Evolutionary conservation across 2,888 invertebrate species (phyloP).

Genomic region (Pilophorus perplexus): DNA sequence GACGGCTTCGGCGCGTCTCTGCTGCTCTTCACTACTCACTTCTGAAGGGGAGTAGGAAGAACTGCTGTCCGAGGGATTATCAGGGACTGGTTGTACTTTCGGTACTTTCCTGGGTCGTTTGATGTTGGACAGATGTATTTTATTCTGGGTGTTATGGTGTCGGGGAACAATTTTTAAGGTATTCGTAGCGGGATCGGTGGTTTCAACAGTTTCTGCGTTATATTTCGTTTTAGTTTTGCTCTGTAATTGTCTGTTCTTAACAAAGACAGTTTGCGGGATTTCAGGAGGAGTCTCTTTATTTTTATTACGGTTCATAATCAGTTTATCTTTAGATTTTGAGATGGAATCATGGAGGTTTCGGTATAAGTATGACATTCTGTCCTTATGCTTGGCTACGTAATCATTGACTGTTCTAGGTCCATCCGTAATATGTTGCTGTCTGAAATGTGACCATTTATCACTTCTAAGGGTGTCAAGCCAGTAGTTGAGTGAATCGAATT

Average conservation of each 20-base stretch:
- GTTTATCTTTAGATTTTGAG: neutral
- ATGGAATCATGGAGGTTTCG: neutral
- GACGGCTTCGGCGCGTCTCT: too few relatives aligned
- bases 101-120: too few relatives aligned
- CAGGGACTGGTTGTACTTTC: too few relatives aligned
- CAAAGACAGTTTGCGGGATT: conserved; percentile 1
- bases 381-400: conserved; percentile 14
- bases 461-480: conserved; percentile 8
- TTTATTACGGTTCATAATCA: neutral
- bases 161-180: neutral
- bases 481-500: conserved; percentile 22
- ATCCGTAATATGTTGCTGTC: neutral
- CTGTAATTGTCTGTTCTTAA: conserved; percentile 1
- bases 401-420: neutral
- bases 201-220: conserved; percentile 5
- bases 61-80: too few relatives aligned
- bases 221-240: conserved; percentile 16
- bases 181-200: neutral
- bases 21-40: too few relatives aligned
- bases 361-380: neutral
- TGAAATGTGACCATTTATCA: conserved; percentile 5
- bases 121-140: too few relatives aligned
- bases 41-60: too few relatives aligned
- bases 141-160: conserved; percentile 22
- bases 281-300: neutral